Percentiles rank a stretch among this genome's conserved stretches.
Conservation (phyloP, 2,797 vertebrate species). For the Melanotaenia boesemani region DNA sequence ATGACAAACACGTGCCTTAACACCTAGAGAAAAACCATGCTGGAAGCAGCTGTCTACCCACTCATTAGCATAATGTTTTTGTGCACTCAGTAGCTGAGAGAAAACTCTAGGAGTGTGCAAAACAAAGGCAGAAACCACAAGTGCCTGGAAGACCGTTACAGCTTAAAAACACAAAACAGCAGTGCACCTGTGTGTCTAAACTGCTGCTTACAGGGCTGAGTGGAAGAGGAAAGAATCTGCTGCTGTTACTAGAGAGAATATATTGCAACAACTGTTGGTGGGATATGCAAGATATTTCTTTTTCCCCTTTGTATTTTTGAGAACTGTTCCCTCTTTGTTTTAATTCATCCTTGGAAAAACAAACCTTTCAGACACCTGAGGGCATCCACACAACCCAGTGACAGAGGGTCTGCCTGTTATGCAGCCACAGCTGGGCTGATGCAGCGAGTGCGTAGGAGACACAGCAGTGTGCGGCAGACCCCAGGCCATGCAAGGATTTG, state of each 20-base stretch:
- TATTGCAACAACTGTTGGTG: conserved; percentile 64
- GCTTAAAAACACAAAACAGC: conserved; percentile 80
- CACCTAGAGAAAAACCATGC: conserved; percentile 52
- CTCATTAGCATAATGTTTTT: conserved; percentile 84
- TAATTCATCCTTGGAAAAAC: conserved; percentile 60
- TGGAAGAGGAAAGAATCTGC: conserved; percentile 60
- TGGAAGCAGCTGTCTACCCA: conserved; percentile 80
- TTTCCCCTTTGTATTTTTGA: conserved; percentile 31
- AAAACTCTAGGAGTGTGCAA: conserved; percentile 74
- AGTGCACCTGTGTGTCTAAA: conserved; percentile 83
- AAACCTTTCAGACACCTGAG: conserved; percentile 59
- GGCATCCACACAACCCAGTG: conserved; percentile 56
- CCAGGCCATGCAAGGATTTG: conserved; percentile 71
- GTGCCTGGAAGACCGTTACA: conserved; percentile 82
- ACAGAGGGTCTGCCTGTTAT: conserved; percentile 50
- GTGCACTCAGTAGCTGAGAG: conserved; percentile 63
- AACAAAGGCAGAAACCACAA: conserved; percentile 84
- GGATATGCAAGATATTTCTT: conserved; percentile 46
- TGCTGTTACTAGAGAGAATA: conserved; percentile 55
- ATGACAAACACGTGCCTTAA: conserved; percentile 51
- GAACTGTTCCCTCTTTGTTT: conserved; percentile 36
- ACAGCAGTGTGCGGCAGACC: conserved; percentile 68
- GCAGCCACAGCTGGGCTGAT: conserved; percentile 59
- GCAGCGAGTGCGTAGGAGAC: conserved; percentile 60
- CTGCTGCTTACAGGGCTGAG: conserved; percentile 69